Conservation (phyloP, 2,888 invertebrate species). For the Lasioglossum pauxillum region DNA sequence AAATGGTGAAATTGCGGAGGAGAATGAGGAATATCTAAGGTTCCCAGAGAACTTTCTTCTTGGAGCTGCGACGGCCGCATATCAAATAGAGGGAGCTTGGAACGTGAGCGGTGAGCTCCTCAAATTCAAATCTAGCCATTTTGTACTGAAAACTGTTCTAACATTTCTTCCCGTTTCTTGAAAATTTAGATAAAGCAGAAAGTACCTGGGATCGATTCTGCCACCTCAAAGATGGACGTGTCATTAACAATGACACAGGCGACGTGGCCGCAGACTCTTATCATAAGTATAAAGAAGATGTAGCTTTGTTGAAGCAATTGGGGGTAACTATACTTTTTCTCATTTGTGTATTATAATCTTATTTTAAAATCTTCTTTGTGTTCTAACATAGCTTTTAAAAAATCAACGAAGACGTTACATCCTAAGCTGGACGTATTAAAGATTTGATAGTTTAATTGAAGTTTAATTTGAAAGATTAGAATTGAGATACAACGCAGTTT, state of each 20-base stretch:
- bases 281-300: conserved; percentile 59
- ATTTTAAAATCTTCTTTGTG: too few species aligned
- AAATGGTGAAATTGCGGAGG: conserved; percentile 13
- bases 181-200: conserved; percentile 86
- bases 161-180: conserved; percentile 65
- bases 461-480: too few species aligned
- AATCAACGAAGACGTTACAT: too few species aligned
- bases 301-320: conserved; percentile 48
- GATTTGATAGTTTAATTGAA: too few species aligned
- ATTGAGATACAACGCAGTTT: too few species aligned
- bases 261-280: conserved; percentile 86
- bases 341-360: neutral
- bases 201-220: conserved; percentile 88
- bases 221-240: conserved; percentile 85
- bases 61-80: conserved; percentile 85
- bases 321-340: conserved; percentile 85
- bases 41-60: conserved; percentile 72
- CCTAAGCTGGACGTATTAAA: too few species aligned
- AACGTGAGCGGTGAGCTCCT: conserved; percentile 86
- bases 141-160: conserved; percentile 23
- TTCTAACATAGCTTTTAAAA: too few species aligned
- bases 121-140: conserved; percentile 38
- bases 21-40: conserved; percentile 44
- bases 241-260: conserved; percentile 87
- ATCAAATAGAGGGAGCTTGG: conserved; percentile 89